Base-by-base conservation (phyloP, 1,140 invertebrate genomes). In the Acarapis woodi region DNA sequence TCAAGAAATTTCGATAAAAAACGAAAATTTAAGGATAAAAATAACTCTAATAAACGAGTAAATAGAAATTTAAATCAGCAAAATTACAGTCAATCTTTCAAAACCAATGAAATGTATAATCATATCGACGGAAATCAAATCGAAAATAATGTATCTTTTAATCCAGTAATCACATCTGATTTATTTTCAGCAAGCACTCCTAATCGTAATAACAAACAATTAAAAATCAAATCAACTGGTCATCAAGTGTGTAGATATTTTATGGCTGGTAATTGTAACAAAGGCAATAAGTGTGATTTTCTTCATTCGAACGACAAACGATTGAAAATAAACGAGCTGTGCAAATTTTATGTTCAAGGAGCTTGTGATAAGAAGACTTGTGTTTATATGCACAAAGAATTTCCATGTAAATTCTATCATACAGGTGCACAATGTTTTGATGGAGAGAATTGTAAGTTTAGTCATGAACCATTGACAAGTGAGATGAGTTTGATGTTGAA, bases 371-470 rank as follows among this genome's bases (percentile, higher is more conserved):
- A 93, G 61, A 79, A 87, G 44, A 82, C 83, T 54, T 96, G 87
- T 61, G 61, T 83, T 2, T 96, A 85, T 51, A 79, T 94, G 72
- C 87, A 96, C 61, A 70, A 73, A 46, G 83, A 93, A 53, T 94
- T 88, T 54, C 87, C 87, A 25, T 96, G 87, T 58, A 93, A 93
- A 62, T 93, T 77, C 60, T 90, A 73, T 51, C 85, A 94, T 50
- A 78, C 79, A 31, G 82, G 80, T 46, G 64, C 78, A 45, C 70
- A 73, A 32, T 93, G 85, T 55, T 65, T 64, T 44, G 56, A 63
- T 15, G 69, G 64, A 10, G 72, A 77, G 18, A 71, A 53, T 19
- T 96, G 87, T 59, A 80, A 85, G 56, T 94, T 93, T 54, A 80
- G 78, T 26, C 85, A 94, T 57, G 67, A 72, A 44, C 71, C 77